Evolutionary conservation across 2,888 invertebrate genomes (phyloP), one percentile per base, ranked within the genome.

Genomic region (Drosophila maculinotata): DNA sequence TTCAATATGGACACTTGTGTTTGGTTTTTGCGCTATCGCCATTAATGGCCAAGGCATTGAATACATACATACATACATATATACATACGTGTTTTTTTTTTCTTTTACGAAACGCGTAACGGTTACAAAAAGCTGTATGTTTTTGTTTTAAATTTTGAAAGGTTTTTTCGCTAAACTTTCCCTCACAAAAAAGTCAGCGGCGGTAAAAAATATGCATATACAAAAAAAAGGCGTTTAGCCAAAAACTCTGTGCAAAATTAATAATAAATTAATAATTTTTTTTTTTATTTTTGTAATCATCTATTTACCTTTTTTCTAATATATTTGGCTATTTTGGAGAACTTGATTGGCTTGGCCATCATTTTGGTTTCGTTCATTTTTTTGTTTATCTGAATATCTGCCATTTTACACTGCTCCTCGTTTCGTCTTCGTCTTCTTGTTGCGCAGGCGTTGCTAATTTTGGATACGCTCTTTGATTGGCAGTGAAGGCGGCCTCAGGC

Each of bases 301-400:
- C 44, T 59, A 66, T 58, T 90, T 91, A 91, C 91, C 92, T 91
- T 91, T 69, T 90, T 90, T 73, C 91, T 91, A 57, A 91, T 90
- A 65, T 89, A 91, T 89, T 90, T 91, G 57, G 91, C 91, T 74
- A 91, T 89, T 90, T 90, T 91, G 47, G 90, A 83, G 60, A 91
- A 69, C 80, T 89, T 90, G 57, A 90, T 89, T 65, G 88, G 79
- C 78, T 91, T 91, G 70, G 89, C 89, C 74, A 86, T 89, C 89
- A 91, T 89, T 85, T 79, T 89, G 65, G 44, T 60, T 39, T 53
- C 63, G 69, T 66, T 56, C 65, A 68, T 64, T 20, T 67, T 57
- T 77, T 59, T 20, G 45, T 42, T 23, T 65, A 45, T 63, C 39
- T 54, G 14, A 2, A 14, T 57, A 52, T 57, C 52, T 60, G 39